phyloP scores from a whole-genome alignment of 2,113 vertebrate species.

The Lampris incognitus region DNA sequence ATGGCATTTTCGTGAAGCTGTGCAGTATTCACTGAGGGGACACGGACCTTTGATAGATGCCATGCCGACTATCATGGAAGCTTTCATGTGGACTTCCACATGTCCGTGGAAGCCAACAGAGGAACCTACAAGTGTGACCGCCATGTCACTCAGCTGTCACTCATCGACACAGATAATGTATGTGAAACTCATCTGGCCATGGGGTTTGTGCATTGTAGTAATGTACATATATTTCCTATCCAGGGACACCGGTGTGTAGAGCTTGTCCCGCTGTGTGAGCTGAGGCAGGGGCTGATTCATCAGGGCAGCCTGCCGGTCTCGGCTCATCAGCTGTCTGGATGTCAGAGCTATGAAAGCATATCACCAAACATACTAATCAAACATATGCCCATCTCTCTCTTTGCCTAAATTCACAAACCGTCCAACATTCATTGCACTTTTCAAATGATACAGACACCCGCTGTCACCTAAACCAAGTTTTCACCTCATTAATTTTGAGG shows the following conservation, averaged over 20 bases:
- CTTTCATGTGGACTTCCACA: neutral
- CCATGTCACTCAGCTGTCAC: conserved; percentile 44
- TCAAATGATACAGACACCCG: conserved; percentile 42
- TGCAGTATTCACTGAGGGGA: neutral
- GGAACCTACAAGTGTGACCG: conserved; percentile 46
- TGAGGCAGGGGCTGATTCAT: conserved; percentile 57
- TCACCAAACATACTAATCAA: conserved; percentile 53
- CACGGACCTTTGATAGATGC: conserved; percentile 8
- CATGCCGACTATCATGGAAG: no score
- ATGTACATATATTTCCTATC: conserved; percentile 25
- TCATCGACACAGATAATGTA: neutral
- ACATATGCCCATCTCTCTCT: conserved; percentile 51
- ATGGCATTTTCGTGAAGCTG: neutral
- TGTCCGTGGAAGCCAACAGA: conserved; percentile 41
- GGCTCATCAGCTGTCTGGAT: conserved; percentile 64
- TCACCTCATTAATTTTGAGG: no score
- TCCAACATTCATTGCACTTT: conserved; percentile 42
- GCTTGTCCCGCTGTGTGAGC: conserved; percentile 43
- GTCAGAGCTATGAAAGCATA: conserved; percentile 55
- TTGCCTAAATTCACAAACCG: conserved; percentile 9
- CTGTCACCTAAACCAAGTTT: neutral
- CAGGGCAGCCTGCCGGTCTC: conserved; percentile 58
- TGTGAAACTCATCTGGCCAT: conserved; percentile 24
- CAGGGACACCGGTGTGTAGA: conserved; percentile 40
- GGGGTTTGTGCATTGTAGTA: conserved; percentile 10